Evolutionary conservation across 2,113 vertebrate species (phyloP).

Genomic region (Poecile atricapillus): DNA sequence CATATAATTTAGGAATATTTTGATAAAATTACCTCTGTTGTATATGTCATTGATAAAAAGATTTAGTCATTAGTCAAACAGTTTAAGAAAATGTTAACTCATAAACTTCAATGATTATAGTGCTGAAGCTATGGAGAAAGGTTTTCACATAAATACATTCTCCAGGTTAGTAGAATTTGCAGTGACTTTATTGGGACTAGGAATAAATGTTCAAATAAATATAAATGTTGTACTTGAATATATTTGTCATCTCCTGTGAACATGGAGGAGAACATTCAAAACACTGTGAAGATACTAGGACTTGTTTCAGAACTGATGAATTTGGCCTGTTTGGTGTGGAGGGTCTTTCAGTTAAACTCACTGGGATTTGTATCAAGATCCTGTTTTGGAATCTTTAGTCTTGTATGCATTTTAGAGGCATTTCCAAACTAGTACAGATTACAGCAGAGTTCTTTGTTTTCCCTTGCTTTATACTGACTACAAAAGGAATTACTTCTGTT

Average conservation of each 20-base stretch:
- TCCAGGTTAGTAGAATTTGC: neutral
- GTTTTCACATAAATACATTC: neutral
- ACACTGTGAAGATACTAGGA: neutral
- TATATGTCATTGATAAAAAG: neutral
- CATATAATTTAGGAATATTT: neutral
- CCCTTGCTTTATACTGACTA: neutral
- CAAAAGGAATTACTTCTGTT: constrained; percentile 46
- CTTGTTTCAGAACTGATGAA: neutral
- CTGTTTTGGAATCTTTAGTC: neutral
- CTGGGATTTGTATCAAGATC: neutral
- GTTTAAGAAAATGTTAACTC: neutral
- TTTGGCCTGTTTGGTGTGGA: neutral
- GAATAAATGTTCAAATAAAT: neutral
- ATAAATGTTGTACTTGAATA: neutral
- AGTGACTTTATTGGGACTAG: neutral
- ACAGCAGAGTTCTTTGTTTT: constrained; percentile 24
- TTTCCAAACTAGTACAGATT: constrained; percentile 5
- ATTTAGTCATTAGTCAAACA: neutral
- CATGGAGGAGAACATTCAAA: neutral
- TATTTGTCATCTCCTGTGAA: neutral
- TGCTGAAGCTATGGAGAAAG: neutral
- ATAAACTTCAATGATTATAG: neutral
- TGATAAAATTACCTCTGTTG: neutral
- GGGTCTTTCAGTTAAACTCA: neutral
- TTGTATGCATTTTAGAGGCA: neutral